These are phyloP conservation scores for Eriosoma lanigerum DNA, from an alignment of 1,140 invertebrate species.

Conservation along the genomic window DNA sequence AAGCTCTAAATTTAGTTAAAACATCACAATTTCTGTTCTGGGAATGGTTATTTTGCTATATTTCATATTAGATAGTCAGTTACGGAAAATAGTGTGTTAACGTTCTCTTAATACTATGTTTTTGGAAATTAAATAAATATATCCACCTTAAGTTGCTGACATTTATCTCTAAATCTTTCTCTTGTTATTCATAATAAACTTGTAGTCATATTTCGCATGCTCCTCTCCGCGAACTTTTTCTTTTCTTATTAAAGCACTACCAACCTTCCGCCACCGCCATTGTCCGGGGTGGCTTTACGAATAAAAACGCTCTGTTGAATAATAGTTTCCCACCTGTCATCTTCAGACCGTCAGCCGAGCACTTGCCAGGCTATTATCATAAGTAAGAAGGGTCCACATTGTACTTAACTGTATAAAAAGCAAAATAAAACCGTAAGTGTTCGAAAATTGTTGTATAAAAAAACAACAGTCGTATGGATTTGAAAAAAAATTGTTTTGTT, in stretches of 20 bases:
- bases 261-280: background rate
- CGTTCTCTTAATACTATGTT: background rate
- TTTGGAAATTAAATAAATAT: background rate
- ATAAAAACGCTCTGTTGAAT: conserved; percentile 46
- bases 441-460: conserved; percentile 10
- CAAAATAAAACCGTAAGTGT: conserved; percentile 32
- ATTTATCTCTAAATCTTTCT: conserved; percentile 9
- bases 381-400: background rate
- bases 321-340: conserved; percentile 37
- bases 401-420: conserved; percentile 21
- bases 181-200: conserved; percentile 28
- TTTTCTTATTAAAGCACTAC: conserved; percentile 29
- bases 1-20: too few species aligned
- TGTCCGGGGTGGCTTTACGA: background rate
- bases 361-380: conserved; percentile 36
- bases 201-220: background rate
- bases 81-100: too few species aligned
- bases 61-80: too few species aligned
- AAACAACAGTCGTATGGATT: background rate
- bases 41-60: too few species aligned
- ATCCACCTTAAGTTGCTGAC: background rate
- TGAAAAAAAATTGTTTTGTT: conserved; percentile 25
- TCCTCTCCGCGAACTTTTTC: background rate
- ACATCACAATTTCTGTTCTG: too few species aligned
- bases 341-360: conserved; percentile 5